phyloP scores from a whole-genome alignment of 2,113 vertebrate species.

The Manacus vitellinus region DNA sequence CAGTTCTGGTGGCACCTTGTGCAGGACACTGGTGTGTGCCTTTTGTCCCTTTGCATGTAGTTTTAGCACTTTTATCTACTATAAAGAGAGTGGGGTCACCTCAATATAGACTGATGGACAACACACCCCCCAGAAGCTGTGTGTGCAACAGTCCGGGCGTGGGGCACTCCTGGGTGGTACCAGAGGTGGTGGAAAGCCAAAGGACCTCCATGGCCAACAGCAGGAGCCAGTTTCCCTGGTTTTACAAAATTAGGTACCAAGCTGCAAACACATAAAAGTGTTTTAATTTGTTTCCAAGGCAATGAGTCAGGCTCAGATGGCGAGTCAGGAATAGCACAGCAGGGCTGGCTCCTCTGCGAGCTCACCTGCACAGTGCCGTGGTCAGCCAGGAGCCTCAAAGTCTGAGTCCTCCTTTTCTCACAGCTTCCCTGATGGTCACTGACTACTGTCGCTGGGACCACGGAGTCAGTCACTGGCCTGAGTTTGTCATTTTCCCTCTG shows the following conservation, averaged over 20 bases:
- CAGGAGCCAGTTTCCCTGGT: slow-evolving; percentile 52
- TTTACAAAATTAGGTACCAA: slow-evolving; percentile 48
- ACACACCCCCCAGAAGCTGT: background rate
- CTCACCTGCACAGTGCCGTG: background rate
- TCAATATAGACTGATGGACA: fast-evolving
- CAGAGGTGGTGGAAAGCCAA: background rate
- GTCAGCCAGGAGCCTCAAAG: background rate
- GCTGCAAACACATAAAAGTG: slow-evolving; percentile 42
- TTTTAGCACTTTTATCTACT: background rate
- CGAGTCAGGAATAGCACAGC: slow-evolving; percentile 61
- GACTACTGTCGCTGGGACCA: fast-evolving
- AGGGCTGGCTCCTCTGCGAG: background rate
- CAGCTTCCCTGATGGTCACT: background rate
- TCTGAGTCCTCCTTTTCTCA: background rate
- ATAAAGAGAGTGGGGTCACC: background rate
- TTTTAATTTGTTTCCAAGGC: slow-evolving; percentile 77
- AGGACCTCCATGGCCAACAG: background rate
- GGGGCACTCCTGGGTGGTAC: background rate
- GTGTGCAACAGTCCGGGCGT: background rate
- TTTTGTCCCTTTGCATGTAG: background rate
- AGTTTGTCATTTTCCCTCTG: fast-evolving
- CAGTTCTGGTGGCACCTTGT: background rate
- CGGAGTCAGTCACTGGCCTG: background rate
- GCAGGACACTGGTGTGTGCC: fast-evolving
- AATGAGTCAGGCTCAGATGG: slow-evolving; percentile 65